phyloP scores from a whole-genome alignment of 2,797 vertebrate species.

The Sebastes goodei region DNA sequence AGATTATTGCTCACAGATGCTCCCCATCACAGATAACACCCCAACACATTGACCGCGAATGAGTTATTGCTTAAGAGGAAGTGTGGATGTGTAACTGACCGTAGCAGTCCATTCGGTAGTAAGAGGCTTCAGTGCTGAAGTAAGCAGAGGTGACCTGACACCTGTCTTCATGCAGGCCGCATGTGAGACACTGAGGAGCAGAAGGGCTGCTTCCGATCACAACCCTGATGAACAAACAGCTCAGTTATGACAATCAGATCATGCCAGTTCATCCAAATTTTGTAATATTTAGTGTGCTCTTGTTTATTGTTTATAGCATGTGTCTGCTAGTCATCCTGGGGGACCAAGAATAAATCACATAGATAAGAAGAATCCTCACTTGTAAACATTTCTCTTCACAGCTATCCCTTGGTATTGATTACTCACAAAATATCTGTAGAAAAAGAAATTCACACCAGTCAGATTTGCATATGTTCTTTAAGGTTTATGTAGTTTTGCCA shows the following conservation, averaged over 20 bases:
- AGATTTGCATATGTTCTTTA: neutral
- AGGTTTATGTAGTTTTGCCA: neutral
- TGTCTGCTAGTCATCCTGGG: neutral
- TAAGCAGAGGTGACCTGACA: slow-evolving; percentile 94
- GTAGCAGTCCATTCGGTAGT: slow-evolving; percentile 90
- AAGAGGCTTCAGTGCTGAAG: slow-evolving; percentile 89
- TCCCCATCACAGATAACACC: neutral
- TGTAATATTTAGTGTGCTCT: neutral
- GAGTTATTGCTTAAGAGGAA: slow-evolving; percentile 44
- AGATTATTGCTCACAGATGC: slow-evolving; percentile 23
- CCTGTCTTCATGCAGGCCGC: slow-evolving; percentile 82
- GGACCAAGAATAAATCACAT: neutral
- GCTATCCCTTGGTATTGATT: slow-evolving; percentile 87
- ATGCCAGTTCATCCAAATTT: neutral
- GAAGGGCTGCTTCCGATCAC: slow-evolving; percentile 71
- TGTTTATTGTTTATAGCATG: neutral
- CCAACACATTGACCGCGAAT: slow-evolving; percentile 4
- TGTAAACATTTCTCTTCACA: slow-evolving; percentile 93
- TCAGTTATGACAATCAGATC: neutral
- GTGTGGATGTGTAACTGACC: slow-evolving; percentile 84
- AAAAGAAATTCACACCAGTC: neutral
- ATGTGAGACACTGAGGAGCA: slow-evolving; percentile 87
- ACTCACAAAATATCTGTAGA: slow-evolving; percentile 94
- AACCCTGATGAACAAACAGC: slow-evolving; percentile 72
- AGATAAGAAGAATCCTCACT: slow-evolving; percentile 79